Base-by-base conservation (phyloP, 2,113 vertebrate species). In the Orthonyx spaldingii region DNA sequence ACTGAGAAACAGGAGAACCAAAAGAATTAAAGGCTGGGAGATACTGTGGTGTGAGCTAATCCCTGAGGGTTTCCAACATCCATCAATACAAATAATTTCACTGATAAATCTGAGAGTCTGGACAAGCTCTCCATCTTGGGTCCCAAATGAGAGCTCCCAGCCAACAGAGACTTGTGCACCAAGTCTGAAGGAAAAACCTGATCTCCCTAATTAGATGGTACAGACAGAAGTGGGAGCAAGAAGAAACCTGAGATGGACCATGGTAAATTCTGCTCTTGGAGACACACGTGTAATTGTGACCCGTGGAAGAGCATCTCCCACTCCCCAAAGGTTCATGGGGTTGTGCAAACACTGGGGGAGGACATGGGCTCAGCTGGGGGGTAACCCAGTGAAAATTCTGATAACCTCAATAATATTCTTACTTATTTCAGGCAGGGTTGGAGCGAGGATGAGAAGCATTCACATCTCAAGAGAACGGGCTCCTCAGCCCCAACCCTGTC, bases 21-120 rank as follows among this genome's bases (percentile, higher is more conserved):
- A 50, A 61, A 84, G 89, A 83, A 95, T 93, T 52, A 87, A 95
- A 89, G 57, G 33, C n/a, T 49, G 79, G 94, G 89, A 96, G 89
- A 93, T 84, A 15, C 80, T 64, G 72, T 19, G 41, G 42, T 52
- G 41, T 68, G 89, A 95, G 35, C 60, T 49, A 30, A 24, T 12
- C 68, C 64, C 90, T 10, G 35, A 16, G 50, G 72, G 85, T 8
- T 15, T 52, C 89, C 35, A 24, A 33, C 41, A 69, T 75, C 89
- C 37, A 80, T 96, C 97, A 97, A 78, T 2, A 71, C 84, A 96
- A 97, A 97, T 55, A 96, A 90, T 52, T 89, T 65, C 47, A 41
- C 35, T 37, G 32, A 47, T 57, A 42, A 50, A 53, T 65, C 16
- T 59, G 33, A 20, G 65, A 53, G n/a, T n/a, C 37, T 7, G 5